Evolutionary conservation across 2,797 vertebrate genomes (phyloP), one percentile per base, ranked within the genome.

Genomic region (Catharus ustulatus): DNA sequence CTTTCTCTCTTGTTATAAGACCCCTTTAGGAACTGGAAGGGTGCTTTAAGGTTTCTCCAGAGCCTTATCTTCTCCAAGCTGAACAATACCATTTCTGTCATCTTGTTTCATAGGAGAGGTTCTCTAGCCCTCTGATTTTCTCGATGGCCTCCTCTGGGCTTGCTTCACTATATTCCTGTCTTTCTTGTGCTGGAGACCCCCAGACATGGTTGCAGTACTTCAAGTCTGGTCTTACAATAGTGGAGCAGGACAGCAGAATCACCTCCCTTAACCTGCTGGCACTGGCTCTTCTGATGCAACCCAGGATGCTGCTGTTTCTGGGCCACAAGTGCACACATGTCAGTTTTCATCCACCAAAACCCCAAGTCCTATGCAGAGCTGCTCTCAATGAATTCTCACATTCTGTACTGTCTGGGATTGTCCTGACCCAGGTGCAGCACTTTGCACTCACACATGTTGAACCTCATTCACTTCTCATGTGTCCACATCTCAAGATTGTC

Each of bases 311-410:
- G 11, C 11, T 67, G 42, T 32, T 55, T 48, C 69, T 48, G 62
- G 14, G 15, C 36, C 6, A 16, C 8, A 12, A 5, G 6, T 0
- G 0, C 32, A 4, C 34, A 36, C 26, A 12, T 36, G 27, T n/a
- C 1, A 4, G 38, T 75, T 82, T 62, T 62, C 23, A 55, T 49
- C 42, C 55, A 43, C 48, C 26, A 48, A 74, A 27, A 8, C 4
- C 5, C 18, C 4, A 23, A 29, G 15, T 48, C 48, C 26, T 81
- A 34, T 42, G 34, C 42, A 61, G 34, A 18, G 26, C 12, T 61
- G 19, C 19, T 62, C 22, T 62, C 32, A n/a, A 0, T 17, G n/a
- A 17, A 20, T n/a, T 61, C 19, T 61, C 19, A 20, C n/a, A 52
- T 23, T 51, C 54, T n/a, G 10, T 29, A 9, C 13, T n/a, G 7